Evolutionary conservation across 2,888 invertebrate species (phyloP).

Genomic region (Melieria crassipennis): DNA sequence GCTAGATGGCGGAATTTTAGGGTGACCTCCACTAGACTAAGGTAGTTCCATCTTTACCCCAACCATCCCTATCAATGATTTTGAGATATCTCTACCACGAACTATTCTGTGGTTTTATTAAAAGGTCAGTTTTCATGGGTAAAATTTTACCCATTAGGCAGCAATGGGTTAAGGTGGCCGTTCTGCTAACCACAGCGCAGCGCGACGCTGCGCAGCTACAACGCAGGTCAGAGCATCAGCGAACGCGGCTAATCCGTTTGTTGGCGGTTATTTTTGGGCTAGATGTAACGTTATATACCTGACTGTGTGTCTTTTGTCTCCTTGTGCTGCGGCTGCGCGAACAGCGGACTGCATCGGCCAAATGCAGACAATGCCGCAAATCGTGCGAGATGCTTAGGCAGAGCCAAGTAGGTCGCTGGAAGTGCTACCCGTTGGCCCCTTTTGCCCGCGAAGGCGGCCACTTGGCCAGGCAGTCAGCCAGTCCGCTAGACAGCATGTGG

Average conservation of each 20-base stretch:
- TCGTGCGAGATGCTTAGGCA: conserved; percentile 2
- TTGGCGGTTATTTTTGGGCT: conserved; percentile 22
- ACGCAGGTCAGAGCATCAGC: conserved; percentile 31
- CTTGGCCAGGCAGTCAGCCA: conserved; percentile 1
- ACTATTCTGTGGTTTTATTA: too few relatives aligned
- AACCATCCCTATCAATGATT: too few relatives aligned
- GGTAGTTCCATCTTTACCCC: too few relatives aligned
- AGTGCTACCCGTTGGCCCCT: conserved; percentile 23
- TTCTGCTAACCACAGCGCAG: conserved; percentile 54
- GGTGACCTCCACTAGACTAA: too few relatives aligned
- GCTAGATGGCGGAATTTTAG: too few relatives aligned
- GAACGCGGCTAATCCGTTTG: conserved; percentile 58
- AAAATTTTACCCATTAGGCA: too few relatives aligned
- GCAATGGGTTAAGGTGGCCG: conserved; percentile 59
- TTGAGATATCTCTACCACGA: too few relatives aligned
- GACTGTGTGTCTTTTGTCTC: conserved; percentile 8
- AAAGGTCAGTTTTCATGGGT: too few relatives aligned
- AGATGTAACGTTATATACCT: conserved; percentile 29
- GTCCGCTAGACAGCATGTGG: not conserved
- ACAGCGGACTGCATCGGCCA: not conserved
- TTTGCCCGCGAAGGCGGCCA: conserved; percentile 17
- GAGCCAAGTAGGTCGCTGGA: conserved; percentile 18
- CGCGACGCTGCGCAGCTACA: conserved; percentile 12
- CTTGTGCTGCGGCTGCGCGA: not conserved
- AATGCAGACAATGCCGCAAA: conserved; percentile 15